A percentile compares a stretch with the other conserved stretches of the same genome.
These are phyloP conservation scores for Phortica okadai DNA, from an alignment of 2,888 invertebrate genomes.

Conservation along the genomic window DNA sequence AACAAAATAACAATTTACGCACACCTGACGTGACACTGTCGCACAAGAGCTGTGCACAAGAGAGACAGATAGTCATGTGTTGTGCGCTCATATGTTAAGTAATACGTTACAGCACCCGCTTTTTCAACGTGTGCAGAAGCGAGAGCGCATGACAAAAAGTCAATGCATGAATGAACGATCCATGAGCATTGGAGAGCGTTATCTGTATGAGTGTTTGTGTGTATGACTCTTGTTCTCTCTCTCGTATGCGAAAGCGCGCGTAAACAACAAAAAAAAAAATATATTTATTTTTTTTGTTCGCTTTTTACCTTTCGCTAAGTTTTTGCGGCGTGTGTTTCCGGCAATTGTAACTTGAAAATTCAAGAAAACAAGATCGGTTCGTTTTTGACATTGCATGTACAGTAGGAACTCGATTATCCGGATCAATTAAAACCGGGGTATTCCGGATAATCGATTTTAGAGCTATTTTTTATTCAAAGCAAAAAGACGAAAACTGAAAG, in stretches of 20 bases:
- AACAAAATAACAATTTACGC: conserved; percentile 41
- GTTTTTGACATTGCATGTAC: background rate
- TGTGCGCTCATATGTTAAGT: conserved; percentile 60
- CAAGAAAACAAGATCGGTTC: background rate
- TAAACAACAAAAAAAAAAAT: conserved; percentile 13
- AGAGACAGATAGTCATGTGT: conserved; percentile 39
- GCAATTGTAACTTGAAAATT: background rate
- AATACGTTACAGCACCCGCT: conserved; percentile 53
- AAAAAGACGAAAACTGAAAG: no score
- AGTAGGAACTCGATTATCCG: no score
- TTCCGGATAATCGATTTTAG: no score
- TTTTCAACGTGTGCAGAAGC: background rate
- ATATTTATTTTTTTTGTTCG: background rate
- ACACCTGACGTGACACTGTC: conserved; percentile 42
- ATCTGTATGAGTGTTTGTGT: background rate
- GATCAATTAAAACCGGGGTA: no score
- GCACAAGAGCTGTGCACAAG: conserved; percentile 20
- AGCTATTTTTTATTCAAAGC: no score
- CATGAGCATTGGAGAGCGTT: background rate
- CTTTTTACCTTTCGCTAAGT: background rate
- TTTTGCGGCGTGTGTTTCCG: background rate
- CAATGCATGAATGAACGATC: background rate
- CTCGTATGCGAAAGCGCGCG: conserved; percentile 7
- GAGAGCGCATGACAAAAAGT: background rate
- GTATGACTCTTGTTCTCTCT: background rate